Base-by-base conservation (phyloP, 2,888 invertebrate species). In the Matsumyia berberina region DNA sequence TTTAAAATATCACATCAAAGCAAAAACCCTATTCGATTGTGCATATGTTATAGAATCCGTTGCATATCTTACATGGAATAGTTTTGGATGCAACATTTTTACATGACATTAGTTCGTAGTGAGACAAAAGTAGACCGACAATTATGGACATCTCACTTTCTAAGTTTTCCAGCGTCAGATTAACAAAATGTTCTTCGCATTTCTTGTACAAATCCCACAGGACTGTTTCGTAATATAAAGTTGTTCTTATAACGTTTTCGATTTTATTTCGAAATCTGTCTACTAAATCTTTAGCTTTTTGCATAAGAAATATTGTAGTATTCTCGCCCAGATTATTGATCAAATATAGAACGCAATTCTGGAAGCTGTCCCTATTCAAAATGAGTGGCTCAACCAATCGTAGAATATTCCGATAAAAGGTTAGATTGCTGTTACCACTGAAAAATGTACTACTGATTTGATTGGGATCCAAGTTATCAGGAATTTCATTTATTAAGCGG, bases 401-500 rank as follows among this genome's bases (percentile, higher is more conserved):
- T 0, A 76, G 9, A 12, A 44, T 44, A 53, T 62, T 33, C 6
- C 33, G 11, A 42, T 31, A 66, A 2, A 33, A 11, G 9, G 3
- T 9, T n/a, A 37, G 0, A 31, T 12, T 60, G 24, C 9, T 17
- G n/a, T 12, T 60, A 0, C 15, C n/a, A 33, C 9, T 4, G 15
- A 15, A 24, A n/a, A 46, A 37, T 9, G 4, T 6, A 17, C 89
- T 90, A 49, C 88, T 88, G 0, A 90, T 86, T 87, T 90, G 89
- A 64, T 90, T 89, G 9, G 90, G 87, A 60, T 89, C 88, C 76
- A 89, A 88, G 5, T 88, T 88, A 8, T 88, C 88, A 0, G 90
- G 90, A 72, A 90, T 88, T 55, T 89, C 89, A 55, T 89, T 90
- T 0, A 89, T 87, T 35, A 87, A 87, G 1, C 91, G 90, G 66